Evolutionary conservation across 2,888 invertebrate species (phyloP), one percentile per base, ranked within the genome.

Genomic region (Alsophila aescularia): DNA sequence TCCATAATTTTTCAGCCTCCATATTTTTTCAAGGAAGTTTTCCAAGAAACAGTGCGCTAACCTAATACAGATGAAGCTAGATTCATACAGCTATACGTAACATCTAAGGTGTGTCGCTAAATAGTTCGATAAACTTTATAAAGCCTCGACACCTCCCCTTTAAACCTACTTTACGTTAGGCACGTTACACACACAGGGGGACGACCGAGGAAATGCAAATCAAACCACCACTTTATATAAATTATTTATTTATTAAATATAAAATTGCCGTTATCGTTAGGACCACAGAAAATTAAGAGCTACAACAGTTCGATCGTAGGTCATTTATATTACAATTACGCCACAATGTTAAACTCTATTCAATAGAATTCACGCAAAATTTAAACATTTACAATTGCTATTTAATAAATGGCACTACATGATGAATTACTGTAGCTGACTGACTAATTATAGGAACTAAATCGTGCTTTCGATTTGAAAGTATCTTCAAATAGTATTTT

Each of bases 191-290:
- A 48, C 15, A 39, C 10, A 41, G 35, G 29, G 31, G 35, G 31
- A 51, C 15, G 12, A 18, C 31, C n/a, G 14, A 14, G 13, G 34
- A 52, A 18, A 58, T 50, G 13, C 10, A 21, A 72, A 71, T 70
- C 45, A 69, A 73, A 70, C 54, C 13, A 52, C 42, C 8, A 16
- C 16, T 29, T 49, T 70, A 70, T 86, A 85, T 68, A 85, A 86
- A 85, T 82, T 81, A 81, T 83, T 86, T 80, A 79, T 87, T 86
- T 81, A 86, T 81, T 84, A 82, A 81, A 87, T 89, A 90, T 86
- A 89, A 89, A 90, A 89, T 81, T 78, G 80, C 73, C 77, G 77
- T 24, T 82, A 83, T 81, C 76, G 64, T 83, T 80, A 85, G 79
- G 81, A 82, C 78, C 82, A 83, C 79, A 71, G 73, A 73, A 74